These are phyloP conservation scores for Corella eumyota DNA, from an alignment of 23 tunicate species.

Conservation along the genomic window DNA sequence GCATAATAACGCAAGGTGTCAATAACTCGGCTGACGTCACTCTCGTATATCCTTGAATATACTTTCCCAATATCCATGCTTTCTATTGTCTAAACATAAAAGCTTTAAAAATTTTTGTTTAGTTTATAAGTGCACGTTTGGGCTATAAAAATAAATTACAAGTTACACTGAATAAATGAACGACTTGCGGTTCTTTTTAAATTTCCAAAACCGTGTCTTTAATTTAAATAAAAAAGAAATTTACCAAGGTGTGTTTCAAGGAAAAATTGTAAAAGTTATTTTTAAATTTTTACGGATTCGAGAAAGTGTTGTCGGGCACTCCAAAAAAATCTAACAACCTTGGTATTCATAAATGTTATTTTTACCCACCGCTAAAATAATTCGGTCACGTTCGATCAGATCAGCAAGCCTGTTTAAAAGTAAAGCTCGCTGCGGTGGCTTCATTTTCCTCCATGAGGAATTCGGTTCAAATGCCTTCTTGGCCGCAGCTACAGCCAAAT, in stretches of 20 bases:
- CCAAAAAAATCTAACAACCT: not conserved
- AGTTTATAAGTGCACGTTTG: too few relatives aligned
- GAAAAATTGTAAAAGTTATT: too few relatives aligned
- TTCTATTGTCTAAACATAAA: slow-evolving; percentile 6
- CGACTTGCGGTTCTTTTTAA: too few relatives aligned
- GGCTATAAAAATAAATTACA: too few relatives aligned
- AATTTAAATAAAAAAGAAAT: too few relatives aligned
- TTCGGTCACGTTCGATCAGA: slow-evolving; percentile 63
- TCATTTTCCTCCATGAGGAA: slow-evolving; percentile 68
- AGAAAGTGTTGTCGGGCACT: too few relatives aligned
- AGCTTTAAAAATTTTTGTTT: not conserved
- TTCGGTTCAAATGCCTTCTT: slow-evolving; percentile 37
- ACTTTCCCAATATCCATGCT: slow-evolving; percentile 8
- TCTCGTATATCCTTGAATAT: not conserved
- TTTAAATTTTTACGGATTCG: too few relatives aligned
- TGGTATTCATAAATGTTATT: not conserved
- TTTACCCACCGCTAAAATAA: slow-evolving; percentile 41
- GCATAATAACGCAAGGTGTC: slow-evolving; percentile 47
- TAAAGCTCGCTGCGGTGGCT: slow-evolving; percentile 31
- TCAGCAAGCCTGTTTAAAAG: slow-evolving; percentile 73
- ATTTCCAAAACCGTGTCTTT: too few relatives aligned
- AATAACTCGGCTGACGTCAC: slow-evolving; percentile 8
- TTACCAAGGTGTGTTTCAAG: too few relatives aligned
- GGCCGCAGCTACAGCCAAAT: slow-evolving; percentile 64
- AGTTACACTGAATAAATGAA: too few relatives aligned